Percentiles rank a stretch among this genome's conserved stretches.
Conservation (phyloP, 1,140 invertebrate species). For the Lamellibrachia luymesi region DNA sequence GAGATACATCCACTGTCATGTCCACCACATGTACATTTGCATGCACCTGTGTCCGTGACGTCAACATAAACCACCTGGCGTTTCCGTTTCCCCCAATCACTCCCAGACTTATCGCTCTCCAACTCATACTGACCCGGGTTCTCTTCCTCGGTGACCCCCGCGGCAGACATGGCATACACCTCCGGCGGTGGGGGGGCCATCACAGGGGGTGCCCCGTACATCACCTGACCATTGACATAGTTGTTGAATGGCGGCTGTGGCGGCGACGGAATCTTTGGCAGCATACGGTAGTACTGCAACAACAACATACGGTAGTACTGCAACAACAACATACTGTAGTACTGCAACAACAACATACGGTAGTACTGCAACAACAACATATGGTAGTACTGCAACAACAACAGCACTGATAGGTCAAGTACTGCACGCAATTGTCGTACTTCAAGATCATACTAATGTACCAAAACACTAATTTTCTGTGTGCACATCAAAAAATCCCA, state of each 20-base stretch:
- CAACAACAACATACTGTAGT: too few relatives aligned
- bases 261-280: background rate
- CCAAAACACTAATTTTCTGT: too few relatives aligned
- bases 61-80: background rate
- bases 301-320: too few relatives aligned
- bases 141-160: background rate
- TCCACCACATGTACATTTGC: background rate
- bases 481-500: too few relatives aligned
- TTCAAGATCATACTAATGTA: too few relatives aligned
- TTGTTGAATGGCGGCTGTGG: background rate
- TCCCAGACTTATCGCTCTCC: background rate
- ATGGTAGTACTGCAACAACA: too few relatives aligned
- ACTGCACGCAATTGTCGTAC: too few relatives aligned
- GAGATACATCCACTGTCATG: slow-evolving; percentile 23
- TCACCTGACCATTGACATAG: background rate
- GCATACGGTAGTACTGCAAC: background rate
- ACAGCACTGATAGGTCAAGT: too few relatives aligned
- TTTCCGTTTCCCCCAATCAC: background rate
- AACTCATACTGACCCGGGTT: background rate
- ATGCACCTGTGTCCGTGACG: background rate
- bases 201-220: slow-evolving; percentile 8
- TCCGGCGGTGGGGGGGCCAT: background rate
- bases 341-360: too few relatives aligned
- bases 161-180: background rate
- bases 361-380: too few relatives aligned